Evolutionary conservation across 2,113 vertebrate species (phyloP).

Genomic region (Marmota flaviventris): DNA sequence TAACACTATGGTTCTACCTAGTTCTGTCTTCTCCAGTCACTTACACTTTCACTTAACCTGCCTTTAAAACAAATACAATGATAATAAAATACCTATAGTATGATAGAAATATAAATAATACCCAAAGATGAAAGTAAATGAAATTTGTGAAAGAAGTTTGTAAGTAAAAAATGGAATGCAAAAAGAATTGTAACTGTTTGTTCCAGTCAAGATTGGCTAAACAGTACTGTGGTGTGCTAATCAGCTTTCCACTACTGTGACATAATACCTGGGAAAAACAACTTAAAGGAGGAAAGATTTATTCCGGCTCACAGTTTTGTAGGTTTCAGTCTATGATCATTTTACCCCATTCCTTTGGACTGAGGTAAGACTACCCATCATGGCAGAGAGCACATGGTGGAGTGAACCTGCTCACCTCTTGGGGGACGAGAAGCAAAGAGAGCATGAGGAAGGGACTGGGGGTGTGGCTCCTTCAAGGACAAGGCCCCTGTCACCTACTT

Average conservation of each 20-base stretch:
- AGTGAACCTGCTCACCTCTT: background rate
- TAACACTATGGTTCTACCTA: background rate
- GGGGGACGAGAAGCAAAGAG: background rate
- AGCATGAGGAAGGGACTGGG: background rate
- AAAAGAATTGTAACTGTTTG: background rate
- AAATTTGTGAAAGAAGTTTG: background rate
- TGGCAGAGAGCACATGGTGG: background rate
- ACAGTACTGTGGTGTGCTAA: rapidly evolving
- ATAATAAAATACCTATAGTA: no score
- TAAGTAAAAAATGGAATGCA: background rate
- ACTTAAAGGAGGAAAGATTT: background rate
- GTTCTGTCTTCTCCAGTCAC: background rate
- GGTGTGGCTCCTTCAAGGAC: no score
- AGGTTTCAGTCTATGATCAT: background rate
- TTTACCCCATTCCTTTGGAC: background rate
- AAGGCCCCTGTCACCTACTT: background rate
- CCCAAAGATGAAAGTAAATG: background rate
- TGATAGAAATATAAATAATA: background rate
- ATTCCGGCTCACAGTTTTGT: background rate
- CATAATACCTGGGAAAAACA: background rate
- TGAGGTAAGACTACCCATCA: background rate
- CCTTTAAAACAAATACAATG: background rate
- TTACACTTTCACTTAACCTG: background rate
- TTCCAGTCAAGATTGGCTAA: background rate
- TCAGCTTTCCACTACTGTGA: background rate